Evolutionary conservation across 2,888 invertebrate genomes (phyloP).

Genomic region (Netelia inedita): DNA sequence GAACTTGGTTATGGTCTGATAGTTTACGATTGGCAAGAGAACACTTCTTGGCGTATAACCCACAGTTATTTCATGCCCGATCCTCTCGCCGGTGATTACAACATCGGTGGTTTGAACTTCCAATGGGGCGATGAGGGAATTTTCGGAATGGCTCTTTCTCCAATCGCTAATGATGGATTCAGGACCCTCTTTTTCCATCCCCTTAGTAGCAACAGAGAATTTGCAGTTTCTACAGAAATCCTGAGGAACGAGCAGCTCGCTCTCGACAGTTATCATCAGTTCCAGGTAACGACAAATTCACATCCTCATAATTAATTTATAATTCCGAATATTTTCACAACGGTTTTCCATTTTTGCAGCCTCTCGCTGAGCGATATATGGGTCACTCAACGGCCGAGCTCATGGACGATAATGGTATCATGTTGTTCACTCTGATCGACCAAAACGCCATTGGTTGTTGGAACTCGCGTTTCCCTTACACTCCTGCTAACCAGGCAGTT

Average conservation of each 20-base stretch:
- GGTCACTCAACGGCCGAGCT: constrained; percentile 91
- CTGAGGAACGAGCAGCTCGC: constrained; percentile 90
- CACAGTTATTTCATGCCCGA: constrained; percentile 94
- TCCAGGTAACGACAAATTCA: constrained; percentile 85
- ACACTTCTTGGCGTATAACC: constrained; percentile 92
- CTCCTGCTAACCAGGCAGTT: constrained; percentile 89
- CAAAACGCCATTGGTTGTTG: constrained; percentile 94
- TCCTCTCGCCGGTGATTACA: constrained; percentile 92
- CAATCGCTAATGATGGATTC: constrained; percentile 89
- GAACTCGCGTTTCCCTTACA: constrained; percentile 89
- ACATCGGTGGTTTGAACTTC: constrained; percentile 92
- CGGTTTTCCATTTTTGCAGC: constrained; percentile 69
- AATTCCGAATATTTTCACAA: background rate
- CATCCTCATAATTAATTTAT: background rate
- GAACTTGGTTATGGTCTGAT: constrained; percentile 94
- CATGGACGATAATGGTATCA: constrained; percentile 91
- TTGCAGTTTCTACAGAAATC: constrained; percentile 91
- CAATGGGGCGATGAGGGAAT: constrained; percentile 94
- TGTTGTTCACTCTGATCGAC: constrained; percentile 92
- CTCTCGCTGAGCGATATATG: constrained; percentile 88
- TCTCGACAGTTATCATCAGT: constrained; percentile 90
- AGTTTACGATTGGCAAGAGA: constrained; percentile 91
- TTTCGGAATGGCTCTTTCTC: constrained; percentile 92
- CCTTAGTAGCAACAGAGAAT: constrained; percentile 91
- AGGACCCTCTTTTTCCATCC: constrained; percentile 92